Conservation (phyloP, 2,797 vertebrate genomes). For the Microctenopoma stevenorrisi region DNA sequence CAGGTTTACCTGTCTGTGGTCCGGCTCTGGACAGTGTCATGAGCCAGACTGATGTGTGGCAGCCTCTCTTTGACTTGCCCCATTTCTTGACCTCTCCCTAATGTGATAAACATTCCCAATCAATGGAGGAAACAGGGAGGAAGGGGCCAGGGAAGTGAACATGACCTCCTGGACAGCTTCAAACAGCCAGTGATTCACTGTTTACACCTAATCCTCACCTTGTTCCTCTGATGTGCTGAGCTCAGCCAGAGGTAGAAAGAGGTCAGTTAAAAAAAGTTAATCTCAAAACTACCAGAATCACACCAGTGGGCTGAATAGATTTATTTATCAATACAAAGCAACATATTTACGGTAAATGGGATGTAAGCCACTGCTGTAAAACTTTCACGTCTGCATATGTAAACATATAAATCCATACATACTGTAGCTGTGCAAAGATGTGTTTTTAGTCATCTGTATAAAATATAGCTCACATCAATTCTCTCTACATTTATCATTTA, state of each 20-base stretch:
- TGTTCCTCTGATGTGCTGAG: conserved; percentile 41
- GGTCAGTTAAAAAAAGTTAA: conserved; percentile 32
- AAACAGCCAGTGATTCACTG: conserved; percentile 65
- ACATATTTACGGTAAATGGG: neutral
- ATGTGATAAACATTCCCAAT: conserved; percentile 81
- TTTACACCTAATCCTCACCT: conserved; percentile 71
- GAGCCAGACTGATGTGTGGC: conserved; percentile 57
- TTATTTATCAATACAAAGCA: neutral
- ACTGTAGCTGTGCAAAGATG: neutral
- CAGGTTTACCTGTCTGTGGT: conserved; percentile 57
- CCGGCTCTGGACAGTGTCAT: conserved; percentile 75
- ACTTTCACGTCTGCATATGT: neutral
- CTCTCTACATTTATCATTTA: no score
- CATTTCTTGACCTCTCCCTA: conserved; percentile 73
- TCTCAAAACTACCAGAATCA: conserved; percentile 16
- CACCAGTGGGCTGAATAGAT: neutral
- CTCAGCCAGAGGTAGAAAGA: conserved; percentile 32
- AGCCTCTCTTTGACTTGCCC: conserved; percentile 63
- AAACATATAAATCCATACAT: neutral
- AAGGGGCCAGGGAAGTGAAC: conserved; percentile 73
- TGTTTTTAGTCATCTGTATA: no score
- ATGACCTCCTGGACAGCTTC: conserved; percentile 74
- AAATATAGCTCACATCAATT: no score
- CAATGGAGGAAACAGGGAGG: conserved; percentile 79
- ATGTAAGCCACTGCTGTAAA: neutral